phyloP scores from a whole-genome alignment of 2,113 vertebrate species.

The Ceyx melanurus region DNA sequence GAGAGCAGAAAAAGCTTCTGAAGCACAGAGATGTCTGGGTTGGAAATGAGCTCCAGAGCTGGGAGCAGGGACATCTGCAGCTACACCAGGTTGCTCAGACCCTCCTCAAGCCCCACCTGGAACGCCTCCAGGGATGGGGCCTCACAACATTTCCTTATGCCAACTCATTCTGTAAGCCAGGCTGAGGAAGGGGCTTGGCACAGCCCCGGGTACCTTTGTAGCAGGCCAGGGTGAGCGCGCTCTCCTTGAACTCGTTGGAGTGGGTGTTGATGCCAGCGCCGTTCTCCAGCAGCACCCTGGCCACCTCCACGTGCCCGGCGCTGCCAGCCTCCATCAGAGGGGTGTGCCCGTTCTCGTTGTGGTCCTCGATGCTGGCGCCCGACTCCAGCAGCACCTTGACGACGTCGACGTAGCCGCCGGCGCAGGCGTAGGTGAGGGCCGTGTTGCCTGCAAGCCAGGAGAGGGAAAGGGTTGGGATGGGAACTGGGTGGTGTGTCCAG shows the following conservation, averaged over 20 bases:
- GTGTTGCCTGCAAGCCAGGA: conserved; percentile 85
- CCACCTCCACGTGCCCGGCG: conserved; percentile 95
- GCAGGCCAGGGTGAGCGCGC: conserved; percentile 96
- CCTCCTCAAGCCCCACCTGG: too few species aligned
- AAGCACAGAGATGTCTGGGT: neutral
- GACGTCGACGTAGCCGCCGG: conserved; percentile 96
- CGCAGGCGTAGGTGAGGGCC: conserved; percentile 95
- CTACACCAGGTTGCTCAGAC: too few species aligned
- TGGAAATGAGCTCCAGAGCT: too few species aligned
- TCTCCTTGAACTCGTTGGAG: conserved; percentile 99
- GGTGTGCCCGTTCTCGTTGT: conserved; percentile 98
- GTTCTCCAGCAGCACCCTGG: conserved; percentile 93
- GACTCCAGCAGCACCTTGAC: conserved; percentile 97
- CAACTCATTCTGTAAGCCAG: neutral
- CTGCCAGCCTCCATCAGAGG: conserved; percentile 98
- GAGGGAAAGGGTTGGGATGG: neutral
- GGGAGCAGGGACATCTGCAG: too few species aligned
- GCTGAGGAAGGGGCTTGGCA: fast-evolving
- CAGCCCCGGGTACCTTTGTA: conserved; percentile 87
- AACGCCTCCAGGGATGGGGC: too few species aligned
- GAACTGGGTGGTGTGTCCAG: fast-evolving
- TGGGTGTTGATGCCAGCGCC: conserved; percentile 98
- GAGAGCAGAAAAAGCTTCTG: neutral
- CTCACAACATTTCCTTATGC: too few species aligned
- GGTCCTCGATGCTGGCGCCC: conserved; percentile 98